Percentiles rank a stretch among this genome's conserved stretches.
phyloP scores from a whole-genome alignment of 2,113 vertebrate genomes.

The Lepisosteus osseus region DNA sequence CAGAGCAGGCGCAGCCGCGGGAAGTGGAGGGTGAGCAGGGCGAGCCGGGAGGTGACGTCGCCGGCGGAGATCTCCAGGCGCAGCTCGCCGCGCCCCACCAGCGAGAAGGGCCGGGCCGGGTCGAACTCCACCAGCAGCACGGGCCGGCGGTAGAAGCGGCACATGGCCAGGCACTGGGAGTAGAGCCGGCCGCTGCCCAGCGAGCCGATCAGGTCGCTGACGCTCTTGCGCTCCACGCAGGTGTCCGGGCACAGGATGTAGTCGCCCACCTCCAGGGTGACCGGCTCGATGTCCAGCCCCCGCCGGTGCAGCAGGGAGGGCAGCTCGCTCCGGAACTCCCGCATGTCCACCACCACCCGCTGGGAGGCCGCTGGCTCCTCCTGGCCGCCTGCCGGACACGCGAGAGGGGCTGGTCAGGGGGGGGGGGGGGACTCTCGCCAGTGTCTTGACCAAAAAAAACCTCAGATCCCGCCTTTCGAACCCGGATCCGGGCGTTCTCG shows the following conservation, averaged over 20 bases:
- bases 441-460: too few relatives aligned
- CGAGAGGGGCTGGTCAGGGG: neutral
- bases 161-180: constrained; percentile 86
- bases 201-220: constrained; percentile 91
- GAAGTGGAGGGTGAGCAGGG: constrained; percentile 91
- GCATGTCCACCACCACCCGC: constrained; percentile 87
- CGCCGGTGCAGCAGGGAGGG: constrained; percentile 87
- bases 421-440: too few relatives aligned
- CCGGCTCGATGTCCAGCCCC: constrained; percentile 89
- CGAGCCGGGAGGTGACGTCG: constrained; percentile 85
- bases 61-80: constrained; percentile 83
- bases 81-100: constrained; percentile 72
- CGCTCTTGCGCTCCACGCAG: constrained; percentile 91
- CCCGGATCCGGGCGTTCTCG: too few relatives aligned
- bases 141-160: constrained; percentile 84
- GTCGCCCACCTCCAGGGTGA: constrained; percentile 92
- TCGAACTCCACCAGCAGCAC: constrained; percentile 94
- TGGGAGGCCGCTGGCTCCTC: constrained; percentile 67
- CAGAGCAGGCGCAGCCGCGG: constrained; percentile 87
- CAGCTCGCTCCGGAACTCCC: constrained; percentile 93
- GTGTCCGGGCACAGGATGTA: constrained; percentile 90
- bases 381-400: constrained; percentile 77
- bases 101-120: constrained; percentile 82
- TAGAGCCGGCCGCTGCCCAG: constrained; percentile 88
- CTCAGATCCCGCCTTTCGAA: too few relatives aligned